Conservation (phyloP, 2,888 invertebrate species). For the Lasioglossum calceatum region DNA sequence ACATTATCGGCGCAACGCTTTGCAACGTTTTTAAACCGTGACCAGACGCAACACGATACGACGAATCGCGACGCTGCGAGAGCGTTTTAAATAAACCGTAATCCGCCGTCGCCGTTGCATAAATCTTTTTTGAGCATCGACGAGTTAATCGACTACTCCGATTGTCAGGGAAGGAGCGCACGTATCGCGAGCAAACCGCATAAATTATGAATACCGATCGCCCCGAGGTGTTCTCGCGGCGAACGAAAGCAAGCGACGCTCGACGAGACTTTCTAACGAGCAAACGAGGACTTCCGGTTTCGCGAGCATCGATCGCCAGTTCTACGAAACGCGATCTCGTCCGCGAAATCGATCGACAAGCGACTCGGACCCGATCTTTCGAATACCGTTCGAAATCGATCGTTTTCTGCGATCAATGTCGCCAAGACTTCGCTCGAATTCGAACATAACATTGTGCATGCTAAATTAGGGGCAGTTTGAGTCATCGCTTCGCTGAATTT, state of each 20-base stretch:
- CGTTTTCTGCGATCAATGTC: not conserved
- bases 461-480: not conserved
- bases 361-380: not conserved
- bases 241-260: conserved; percentile 26
- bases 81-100: conserved; percentile 56
- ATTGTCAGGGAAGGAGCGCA: conserved; percentile 20
- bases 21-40: conserved; percentile 58
- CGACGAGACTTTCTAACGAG: conserved; percentile 35
- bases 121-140: conserved; percentile 56
- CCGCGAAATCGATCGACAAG: conserved; percentile 2
- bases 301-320: conserved; percentile 21
- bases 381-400: not conserved
- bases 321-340: conserved; percentile 38
- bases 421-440: not conserved
- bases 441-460: not conserved
- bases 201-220: conserved; percentile 44
- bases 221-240: conserved; percentile 24
- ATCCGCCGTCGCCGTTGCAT: conserved; percentile 36
- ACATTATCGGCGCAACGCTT: conserved; percentile 36
- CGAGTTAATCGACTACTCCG: conserved; percentile 56
- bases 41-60: conserved; percentile 39
- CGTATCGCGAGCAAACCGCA: conserved; percentile 17
- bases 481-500: not conserved
- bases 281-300: conserved; percentile 19
- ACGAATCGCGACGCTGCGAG: conserved; percentile 22